These are phyloP conservation scores for Charaxes varanes DNA, from an alignment of 1,140 invertebrate genomes.

Conservation along the genomic window DNA sequence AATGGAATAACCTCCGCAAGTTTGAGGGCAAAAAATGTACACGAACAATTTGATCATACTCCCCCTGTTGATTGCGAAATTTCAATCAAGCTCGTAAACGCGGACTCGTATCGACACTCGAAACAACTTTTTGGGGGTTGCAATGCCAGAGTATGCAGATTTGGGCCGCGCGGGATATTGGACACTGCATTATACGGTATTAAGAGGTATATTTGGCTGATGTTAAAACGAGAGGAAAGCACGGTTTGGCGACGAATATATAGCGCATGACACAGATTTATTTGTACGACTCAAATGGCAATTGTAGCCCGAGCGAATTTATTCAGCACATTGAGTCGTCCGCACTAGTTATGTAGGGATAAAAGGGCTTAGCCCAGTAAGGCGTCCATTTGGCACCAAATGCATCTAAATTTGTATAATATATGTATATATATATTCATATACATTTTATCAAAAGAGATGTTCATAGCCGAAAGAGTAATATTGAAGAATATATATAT, in stretches of 20 bases:
- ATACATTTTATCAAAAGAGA: no score
- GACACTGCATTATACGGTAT: slow-evolving; percentile 24
- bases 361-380: slow-evolving; percentile 36
- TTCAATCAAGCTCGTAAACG: slow-evolving; percentile 71
- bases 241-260: slow-evolving; percentile 47
- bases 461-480: no score
- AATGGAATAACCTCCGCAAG: slow-evolving; percentile 57
- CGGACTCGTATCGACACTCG: slow-evolving; percentile 61
- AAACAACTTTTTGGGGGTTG: slow-evolving; percentile 64
- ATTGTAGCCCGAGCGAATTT: slow-evolving; percentile 55
- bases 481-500: no score
- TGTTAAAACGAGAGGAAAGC: slow-evolving; percentile 16
- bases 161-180: slow-evolving; percentile 22
- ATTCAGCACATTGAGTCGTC: slow-evolving; percentile 48
- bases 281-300: slow-evolving; percentile 65
- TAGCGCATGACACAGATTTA: slow-evolving; percentile 67
- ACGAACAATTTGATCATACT: slow-evolving; percentile 69
- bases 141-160: slow-evolving; percentile 30
- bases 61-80: slow-evolving; percentile 70
- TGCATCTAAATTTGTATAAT: slow-evolving; percentile 14
- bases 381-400: slow-evolving; percentile 35
- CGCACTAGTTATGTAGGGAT: slow-evolving; percentile 58
- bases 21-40: slow-evolving; percentile 65
- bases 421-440: no score
- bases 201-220: slow-evolving; percentile 34